These are phyloP conservation scores for Allacma fusca DNA, from an alignment of 2,888 invertebrate genomes.

Conservation along the genomic window DNA sequence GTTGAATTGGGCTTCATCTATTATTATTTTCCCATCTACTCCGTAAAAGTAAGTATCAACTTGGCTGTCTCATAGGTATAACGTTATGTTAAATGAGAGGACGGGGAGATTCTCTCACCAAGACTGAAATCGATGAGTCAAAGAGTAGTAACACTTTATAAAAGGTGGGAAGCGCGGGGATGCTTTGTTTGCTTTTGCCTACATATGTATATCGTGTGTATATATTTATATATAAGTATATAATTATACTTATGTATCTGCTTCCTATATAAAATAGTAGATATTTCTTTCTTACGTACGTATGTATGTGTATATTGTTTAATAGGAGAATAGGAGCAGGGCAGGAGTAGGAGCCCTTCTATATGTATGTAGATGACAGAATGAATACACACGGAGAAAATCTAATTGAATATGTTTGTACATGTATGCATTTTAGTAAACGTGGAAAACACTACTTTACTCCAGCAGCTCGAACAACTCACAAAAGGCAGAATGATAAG, in stretches of 20 bases:
- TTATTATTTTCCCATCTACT: neutral
- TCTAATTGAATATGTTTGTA: neutral
- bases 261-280: neutral
- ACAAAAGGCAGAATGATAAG: slow-evolving; percentile 13
- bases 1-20: neutral
- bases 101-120: neutral
- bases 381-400: neutral
- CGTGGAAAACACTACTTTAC: neutral
- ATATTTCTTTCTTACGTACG: too few species aligned
- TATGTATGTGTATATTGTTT: too few species aligned
- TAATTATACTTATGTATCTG: too few species aligned
- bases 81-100: neutral
- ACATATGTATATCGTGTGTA: too few species aligned
- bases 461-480: neutral
- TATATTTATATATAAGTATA: too few species aligned
- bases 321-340: too few species aligned
- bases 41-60: neutral
- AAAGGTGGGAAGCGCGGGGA: slow-evolving; percentile 9
- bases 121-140: slow-evolving; percentile 12
- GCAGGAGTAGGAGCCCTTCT: too few species aligned
- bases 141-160: slow-evolving; percentile 16
- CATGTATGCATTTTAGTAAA: neutral
- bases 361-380: too few species aligned
- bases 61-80: neutral
- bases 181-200: slow-evolving; percentile 8